Evolutionary conservation across 1,140 invertebrate species (phyloP).

Genomic region (Formica exsecta): DNA sequence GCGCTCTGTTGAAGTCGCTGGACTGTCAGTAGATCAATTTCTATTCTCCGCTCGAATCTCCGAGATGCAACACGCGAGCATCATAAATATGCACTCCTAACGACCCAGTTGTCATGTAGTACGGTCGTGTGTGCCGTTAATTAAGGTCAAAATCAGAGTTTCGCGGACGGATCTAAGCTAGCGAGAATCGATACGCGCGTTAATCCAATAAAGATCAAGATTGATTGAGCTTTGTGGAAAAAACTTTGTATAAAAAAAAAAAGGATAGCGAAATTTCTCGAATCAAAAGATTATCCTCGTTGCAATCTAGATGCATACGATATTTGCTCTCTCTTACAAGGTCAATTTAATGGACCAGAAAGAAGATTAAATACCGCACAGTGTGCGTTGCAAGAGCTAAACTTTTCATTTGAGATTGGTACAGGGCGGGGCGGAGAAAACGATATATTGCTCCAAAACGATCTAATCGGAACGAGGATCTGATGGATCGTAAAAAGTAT

Average conservation of each 20-base stretch:
- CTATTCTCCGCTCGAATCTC: slow-evolving; percentile 17
- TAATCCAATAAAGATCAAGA: slow-evolving; percentile 10
- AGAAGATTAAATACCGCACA: background rate
- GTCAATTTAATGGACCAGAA: slow-evolving; percentile 20
- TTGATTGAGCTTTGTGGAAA: slow-evolving; percentile 16
- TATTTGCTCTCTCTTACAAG: slow-evolving; percentile 29
- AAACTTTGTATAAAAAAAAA: background rate
- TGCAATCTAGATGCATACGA: slow-evolving; percentile 34
- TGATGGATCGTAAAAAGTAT: background rate
- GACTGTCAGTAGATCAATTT: slow-evolving; percentile 37
- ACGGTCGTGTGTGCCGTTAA: slow-evolving; percentile 55
- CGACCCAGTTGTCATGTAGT: slow-evolving; percentile 77
- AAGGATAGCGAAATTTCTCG: background rate
- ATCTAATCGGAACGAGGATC: background rate
- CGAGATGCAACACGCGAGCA: slow-evolving; percentile 47
- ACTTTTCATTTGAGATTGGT: slow-evolving; percentile 32
- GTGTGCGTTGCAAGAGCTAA: background rate
- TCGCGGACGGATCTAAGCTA: background rate
- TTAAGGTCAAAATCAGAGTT: slow-evolving; percentile 40
- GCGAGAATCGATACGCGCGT: background rate
- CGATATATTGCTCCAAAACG: background rate
- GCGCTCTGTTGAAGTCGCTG: slow-evolving; percentile 21
- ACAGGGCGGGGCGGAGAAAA: slow-evolving; percentile 39
- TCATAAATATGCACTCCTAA: slow-evolving; percentile 60
- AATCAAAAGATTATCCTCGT: slow-evolving; percentile 18